Base-by-base conservation (phyloP, 2,797 vertebrate genomes). In the Leptatherina wallacei region DNA sequence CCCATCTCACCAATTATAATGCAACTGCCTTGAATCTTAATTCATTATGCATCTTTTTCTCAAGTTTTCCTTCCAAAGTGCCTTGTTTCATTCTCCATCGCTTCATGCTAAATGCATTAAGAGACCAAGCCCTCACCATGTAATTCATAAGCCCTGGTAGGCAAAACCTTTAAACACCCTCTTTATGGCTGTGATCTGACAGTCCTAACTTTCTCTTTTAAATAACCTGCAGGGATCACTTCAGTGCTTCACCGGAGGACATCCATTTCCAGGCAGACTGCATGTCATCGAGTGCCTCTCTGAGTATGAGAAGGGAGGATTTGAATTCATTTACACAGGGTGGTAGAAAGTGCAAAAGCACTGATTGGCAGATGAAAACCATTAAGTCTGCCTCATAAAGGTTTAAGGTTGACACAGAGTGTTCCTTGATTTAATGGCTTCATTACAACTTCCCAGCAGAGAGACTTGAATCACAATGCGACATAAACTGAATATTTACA, bases 341-440 rank as follows among this genome's bases (percentile, higher is more conserved):
- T 61, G 79, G 86, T 35, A 60, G 80, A 80, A 85, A 83, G 80
- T 59, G 55, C 73, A 73, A 30, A 40, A 74, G 72, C 36, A 57
- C 82, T 92, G 92, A 93, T 89, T 91, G 91, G 90, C 90, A 88
- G 88, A 69, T 87, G 66, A 87, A 77, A 86, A 82, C 85, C 86
- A 91, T 92, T 91, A 89, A 78, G 65, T 65, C 59, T 20, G 81
- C 80, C 77, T 87, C 80, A 85, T 59, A 78, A 83, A 81, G 83
- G 81, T 85, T 90, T 91, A 90, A 83, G 87, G 87, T 83, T 89
- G 81, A 85, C 77, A 80, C 71, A 71, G 83, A 82, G 74, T 54
- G 64, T 81, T 83, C 74, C 42, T 79, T 61, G 73, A 80, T 91
- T 89, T 92, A 92, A 92, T 87, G 78, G 75, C 80, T 85, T 80